Conservation (phyloP, 2,113 vertebrate genomes). For the Colinus virginianus region DNA sequence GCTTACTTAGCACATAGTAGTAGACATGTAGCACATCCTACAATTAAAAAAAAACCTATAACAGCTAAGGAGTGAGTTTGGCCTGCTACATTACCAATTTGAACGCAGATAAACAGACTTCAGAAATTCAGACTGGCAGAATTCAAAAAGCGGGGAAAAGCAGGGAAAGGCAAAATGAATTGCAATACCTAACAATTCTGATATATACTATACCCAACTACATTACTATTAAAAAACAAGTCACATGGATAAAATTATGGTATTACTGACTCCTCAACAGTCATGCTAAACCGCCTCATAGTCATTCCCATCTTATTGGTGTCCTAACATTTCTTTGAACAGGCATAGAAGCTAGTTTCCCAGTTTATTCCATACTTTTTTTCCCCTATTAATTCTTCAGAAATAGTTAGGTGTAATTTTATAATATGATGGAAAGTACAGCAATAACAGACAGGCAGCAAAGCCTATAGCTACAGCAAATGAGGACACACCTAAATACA, state of each 20-base stretch:
- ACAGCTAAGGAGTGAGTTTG: not conserved
- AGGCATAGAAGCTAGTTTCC: not conserved
- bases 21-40: not conserved
- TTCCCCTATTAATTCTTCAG: not conserved
- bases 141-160: accelerated
- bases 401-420: not conserved
- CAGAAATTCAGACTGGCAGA: not conserved
- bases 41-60: not conserved
- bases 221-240: not conserved
- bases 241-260: accelerated
- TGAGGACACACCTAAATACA: too few relatives aligned
- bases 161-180: not conserved
- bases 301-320: not conserved
- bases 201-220: not conserved
- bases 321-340: not conserved
- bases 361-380: not conserved
- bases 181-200: not conserved
- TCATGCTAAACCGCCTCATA: not conserved
- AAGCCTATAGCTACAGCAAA: too few relatives aligned
- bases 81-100: not conserved
- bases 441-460: too few relatives aligned
- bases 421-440: too few relatives aligned
- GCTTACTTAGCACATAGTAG: not conserved
- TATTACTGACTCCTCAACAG: not conserved
- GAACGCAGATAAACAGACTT: not conserved